Percentiles rank a stretch among this genome's conserved stretches.
These are phyloP conservation scores for Labrus mixtus DNA, from an alignment of 2,113 vertebrate genomes.

Conservation along the genomic window DNA sequence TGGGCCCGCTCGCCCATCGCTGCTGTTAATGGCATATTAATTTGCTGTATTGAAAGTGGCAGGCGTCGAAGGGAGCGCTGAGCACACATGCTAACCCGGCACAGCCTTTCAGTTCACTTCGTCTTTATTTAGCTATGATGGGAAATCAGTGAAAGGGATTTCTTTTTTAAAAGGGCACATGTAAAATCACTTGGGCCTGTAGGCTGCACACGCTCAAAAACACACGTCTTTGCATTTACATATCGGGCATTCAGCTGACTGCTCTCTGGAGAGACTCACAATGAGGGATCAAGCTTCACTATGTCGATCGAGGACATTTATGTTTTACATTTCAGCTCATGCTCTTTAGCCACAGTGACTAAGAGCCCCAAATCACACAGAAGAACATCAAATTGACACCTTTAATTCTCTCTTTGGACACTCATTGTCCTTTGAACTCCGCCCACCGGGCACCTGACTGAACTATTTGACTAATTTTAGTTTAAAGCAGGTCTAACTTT, in stretches of 20 bases:
- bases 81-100: constrained; percentile 29
- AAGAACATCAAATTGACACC: constrained; percentile 9
- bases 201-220: background rate
- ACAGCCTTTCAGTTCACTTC: constrained; percentile 41
- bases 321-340: constrained; percentile 16
- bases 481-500: background rate
- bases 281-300: constrained; percentile 35
- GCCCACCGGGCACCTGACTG: background rate
- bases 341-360: background rate
- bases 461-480: background rate
- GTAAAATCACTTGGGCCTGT: constrained; percentile 32
- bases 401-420: background rate
- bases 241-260: constrained; percentile 27
- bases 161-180: constrained; percentile 4
- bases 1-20: constrained; percentile 11
- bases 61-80: constrained; percentile 21
- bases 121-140: constrained; percentile 60
- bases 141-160: constrained; percentile 25
- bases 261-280: constrained; percentile 4
- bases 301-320: background rate
- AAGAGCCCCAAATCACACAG: constrained; percentile 28
- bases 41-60: constrained; percentile 53
- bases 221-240: constrained; percentile 16
- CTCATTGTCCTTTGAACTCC: background rate
- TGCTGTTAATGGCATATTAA: constrained; percentile 55